A percentile compares a stretch with the other conserved stretches of the same genome.
Conservation (phyloP, 2,113 vertebrate species). For the Probosciger aterrimus region DNA sequence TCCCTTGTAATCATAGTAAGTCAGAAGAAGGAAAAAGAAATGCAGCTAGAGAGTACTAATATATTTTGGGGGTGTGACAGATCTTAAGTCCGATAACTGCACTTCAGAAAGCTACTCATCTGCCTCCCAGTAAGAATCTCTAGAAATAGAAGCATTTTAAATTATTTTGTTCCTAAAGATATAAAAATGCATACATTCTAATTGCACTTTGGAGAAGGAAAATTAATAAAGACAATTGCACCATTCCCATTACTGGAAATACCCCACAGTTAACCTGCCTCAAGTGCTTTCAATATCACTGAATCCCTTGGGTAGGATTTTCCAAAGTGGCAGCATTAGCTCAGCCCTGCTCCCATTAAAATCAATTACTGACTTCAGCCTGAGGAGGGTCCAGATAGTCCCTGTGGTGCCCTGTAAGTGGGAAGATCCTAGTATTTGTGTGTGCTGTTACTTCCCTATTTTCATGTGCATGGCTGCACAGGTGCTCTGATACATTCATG, state of each 20-base stretch:
- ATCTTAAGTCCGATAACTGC: not conserved
- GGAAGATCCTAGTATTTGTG: not conserved
- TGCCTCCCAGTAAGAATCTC: not conserved
- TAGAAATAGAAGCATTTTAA: not conserved
- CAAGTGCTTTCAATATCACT: slow-evolving; percentile 16
- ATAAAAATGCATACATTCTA: slow-evolving; percentile 15
- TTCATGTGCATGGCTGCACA: slow-evolving; percentile 2
- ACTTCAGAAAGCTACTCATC: not conserved
- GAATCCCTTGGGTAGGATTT: slow-evolving; percentile 54
- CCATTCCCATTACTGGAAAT: slow-evolving; percentile 17
- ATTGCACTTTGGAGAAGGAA: slow-evolving; percentile 20
- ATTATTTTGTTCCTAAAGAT: not conserved
- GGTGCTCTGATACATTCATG: not conserved
- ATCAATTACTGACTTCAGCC: slow-evolving; percentile 35
- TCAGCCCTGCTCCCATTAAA: slow-evolving; percentile 41
- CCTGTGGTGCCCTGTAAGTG: not conserved
- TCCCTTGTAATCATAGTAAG: not conserved
- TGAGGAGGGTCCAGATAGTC: not conserved
- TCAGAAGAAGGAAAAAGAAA: not conserved
- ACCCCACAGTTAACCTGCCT: slow-evolving; percentile 21
- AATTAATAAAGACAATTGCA: slow-evolving; percentile 19
- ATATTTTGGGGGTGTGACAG: not conserved
- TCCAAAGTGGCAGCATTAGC: slow-evolving; percentile 47
- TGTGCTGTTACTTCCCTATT: not conserved
- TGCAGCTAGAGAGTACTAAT: not conserved